phyloP scores from a whole-genome alignment of 2,113 vertebrate species.

The Eptesicus fuscus region DNA sequence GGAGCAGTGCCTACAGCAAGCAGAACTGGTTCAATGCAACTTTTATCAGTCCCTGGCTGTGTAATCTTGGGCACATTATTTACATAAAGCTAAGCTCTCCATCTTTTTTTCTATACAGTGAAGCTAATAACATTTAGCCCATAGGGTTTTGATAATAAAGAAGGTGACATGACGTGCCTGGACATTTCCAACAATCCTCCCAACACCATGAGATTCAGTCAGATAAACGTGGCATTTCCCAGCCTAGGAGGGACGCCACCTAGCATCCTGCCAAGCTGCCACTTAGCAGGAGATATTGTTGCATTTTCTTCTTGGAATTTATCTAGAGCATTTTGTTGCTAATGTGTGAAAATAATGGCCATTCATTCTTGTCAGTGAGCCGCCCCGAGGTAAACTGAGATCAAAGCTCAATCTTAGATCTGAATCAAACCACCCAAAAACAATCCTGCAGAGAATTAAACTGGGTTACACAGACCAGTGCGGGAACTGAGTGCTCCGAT shows the following conservation, averaged over 20 bases:
- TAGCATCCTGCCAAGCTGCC: background rate
- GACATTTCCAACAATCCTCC: background rate
- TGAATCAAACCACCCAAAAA: constrained; percentile 48
- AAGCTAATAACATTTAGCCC: background rate
- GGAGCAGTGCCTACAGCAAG: background rate
- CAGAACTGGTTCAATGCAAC: background rate
- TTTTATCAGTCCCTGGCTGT: background rate
- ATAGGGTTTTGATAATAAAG: background rate
- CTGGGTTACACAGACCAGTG: background rate
- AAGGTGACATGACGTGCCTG: background rate
- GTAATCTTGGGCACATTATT: background rate
- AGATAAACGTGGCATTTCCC: background rate
- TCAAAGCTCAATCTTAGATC: constrained; percentile 47
- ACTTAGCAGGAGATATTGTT: background rate
- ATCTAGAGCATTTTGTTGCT: background rate
- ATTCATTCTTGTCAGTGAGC: constrained; percentile 26
- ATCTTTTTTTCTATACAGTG: background rate
- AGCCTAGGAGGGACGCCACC: background rate
- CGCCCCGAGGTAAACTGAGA: constrained; percentile 59
- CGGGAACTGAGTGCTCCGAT: constrained; percentile 8
- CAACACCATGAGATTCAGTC: background rate
- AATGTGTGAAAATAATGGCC: background rate
- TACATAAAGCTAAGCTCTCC: background rate
- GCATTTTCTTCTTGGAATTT: constrained; percentile 38
- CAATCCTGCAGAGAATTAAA: constrained; percentile 42